These are phyloP conservation scores for Pristionchus mayeri DNA, from an alignment of 2,888 invertebrate genomes.

Conservation along the genomic window DNA sequence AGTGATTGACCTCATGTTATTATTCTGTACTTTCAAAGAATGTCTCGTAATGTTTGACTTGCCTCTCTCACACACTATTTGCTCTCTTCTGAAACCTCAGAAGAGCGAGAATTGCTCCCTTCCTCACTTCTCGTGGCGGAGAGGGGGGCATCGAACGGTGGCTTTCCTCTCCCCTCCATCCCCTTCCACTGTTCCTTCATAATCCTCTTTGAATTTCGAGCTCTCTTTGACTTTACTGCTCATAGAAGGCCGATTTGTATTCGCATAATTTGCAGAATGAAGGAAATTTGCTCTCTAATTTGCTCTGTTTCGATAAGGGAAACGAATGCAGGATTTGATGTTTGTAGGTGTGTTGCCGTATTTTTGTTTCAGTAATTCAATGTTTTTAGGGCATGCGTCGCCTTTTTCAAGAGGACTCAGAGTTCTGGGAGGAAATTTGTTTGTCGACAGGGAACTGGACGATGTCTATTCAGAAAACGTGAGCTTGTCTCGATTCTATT, in stretches of 20 bases:
- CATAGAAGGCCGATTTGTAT: neutral
- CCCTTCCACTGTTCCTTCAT: neutral
- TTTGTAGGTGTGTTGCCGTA: neutral
- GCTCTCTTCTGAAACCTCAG: neutral
- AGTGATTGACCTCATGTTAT: too few relatives aligned
- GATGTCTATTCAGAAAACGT: slow-evolving; percentile 4
- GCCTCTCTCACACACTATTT: neutral
- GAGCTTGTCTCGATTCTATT: neutral
- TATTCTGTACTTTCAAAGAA: neutral
- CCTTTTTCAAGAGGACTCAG: slow-evolving; percentile 12
- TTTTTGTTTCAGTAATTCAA: neutral
- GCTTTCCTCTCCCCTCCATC: too few relatives aligned
- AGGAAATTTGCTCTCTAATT: neutral
- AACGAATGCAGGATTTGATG: neutral
- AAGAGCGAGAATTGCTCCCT: neutral
- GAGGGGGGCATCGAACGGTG: too few relatives aligned
- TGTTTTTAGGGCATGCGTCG: neutral
- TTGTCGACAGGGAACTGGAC: neutral
- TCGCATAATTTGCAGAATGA: neutral
- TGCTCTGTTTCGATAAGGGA: neutral
- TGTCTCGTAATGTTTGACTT: neutral
- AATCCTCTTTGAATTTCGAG: slow-evolving; percentile 7
- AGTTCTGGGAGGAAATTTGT: neutral
- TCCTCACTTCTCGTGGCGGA: neutral
- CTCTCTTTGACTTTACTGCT: neutral